A percentile compares a stretch with the other conserved stretches of the same genome.
Conservation (phyloP, 2,888 invertebrate species). For the Flexamia atlantica region DNA sequence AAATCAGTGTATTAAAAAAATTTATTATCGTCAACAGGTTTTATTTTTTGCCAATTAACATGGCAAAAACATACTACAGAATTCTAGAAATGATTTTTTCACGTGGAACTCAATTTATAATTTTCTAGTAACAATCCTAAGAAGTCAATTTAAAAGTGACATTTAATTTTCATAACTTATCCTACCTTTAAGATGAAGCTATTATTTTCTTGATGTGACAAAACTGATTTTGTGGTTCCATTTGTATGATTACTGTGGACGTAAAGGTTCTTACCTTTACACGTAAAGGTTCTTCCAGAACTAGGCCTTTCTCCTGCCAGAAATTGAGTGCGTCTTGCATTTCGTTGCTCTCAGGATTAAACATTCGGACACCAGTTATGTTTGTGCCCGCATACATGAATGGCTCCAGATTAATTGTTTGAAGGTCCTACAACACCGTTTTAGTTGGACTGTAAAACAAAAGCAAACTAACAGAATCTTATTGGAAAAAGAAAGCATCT, state of each 20-base stretch:
- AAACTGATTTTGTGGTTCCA: not conserved
- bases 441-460: not conserved
- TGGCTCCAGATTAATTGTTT: conserved; percentile 76
- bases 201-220: too few relatives aligned
- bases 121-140: too few relatives aligned
- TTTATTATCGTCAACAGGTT: too few relatives aligned
- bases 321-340: conserved; percentile 27
- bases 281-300: conserved; percentile 4
- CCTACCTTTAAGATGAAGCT: too few relatives aligned
- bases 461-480: too few relatives aligned
- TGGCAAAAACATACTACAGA: not conserved
- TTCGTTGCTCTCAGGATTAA: conserved; percentile 73
- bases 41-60: too few relatives aligned
- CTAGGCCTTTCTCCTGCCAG: conserved; percentile 28
- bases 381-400: conserved; percentile 78
- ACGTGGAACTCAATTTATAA: too few relatives aligned
- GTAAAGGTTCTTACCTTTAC: conserved; percentile 30
- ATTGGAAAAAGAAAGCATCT: too few relatives aligned
- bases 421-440: conserved; percentile 75
- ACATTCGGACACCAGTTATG: conserved; percentile 77
- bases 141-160: too few relatives aligned
- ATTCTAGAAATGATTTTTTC: too few relatives aligned
- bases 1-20: too few relatives aligned
- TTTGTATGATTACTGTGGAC: conserved; percentile 12
- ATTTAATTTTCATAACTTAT: too few relatives aligned